phyloP scores from a whole-genome alignment of 2,888 invertebrate species.

The Platyscelio sp. region DNA sequence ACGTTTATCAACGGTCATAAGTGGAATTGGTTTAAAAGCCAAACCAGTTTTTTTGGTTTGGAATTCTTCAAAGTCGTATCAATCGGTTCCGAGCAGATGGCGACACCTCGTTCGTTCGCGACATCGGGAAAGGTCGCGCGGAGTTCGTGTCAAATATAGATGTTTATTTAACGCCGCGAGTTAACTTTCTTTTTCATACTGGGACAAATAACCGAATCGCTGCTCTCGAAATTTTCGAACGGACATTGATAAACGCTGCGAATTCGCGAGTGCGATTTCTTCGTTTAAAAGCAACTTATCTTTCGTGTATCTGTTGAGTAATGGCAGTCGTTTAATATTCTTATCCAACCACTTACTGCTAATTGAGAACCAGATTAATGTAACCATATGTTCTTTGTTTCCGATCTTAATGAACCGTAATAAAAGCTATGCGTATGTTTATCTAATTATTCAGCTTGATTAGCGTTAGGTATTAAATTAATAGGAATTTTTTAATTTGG shows the following conservation, averaged over 20 bases:
- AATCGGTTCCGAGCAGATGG: neutral
- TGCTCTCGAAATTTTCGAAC: conserved; percentile 38
- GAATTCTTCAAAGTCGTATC: conserved; percentile 21
- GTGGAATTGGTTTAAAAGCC: conserved; percentile 31
- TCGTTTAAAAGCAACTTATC: conserved; percentile 73
- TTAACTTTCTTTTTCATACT: neutral
- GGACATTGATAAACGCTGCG: conserved; percentile 60
- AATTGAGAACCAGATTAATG: conserved; percentile 78
- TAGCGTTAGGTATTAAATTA: conserved; percentile 50
- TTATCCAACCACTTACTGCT: conserved; percentile 77
- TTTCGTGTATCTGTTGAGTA: conserved; percentile 75
- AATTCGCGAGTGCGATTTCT: conserved; percentile 65
- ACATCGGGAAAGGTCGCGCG: neutral
- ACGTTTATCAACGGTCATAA: conserved; percentile 28
- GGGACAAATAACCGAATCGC: conserved; percentile 45
- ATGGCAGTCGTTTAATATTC: conserved; percentile 78
- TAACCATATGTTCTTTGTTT: conserved; percentile 71
- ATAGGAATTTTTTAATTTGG: conserved; percentile 31
- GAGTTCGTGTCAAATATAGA: conserved; percentile 30
- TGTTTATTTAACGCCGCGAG: neutral
- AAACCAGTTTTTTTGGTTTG: conserved; percentile 59
- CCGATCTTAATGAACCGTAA: conserved; percentile 59
- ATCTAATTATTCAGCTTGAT: conserved; percentile 31
- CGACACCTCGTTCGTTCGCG: no score
- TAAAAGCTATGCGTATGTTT: conserved; percentile 35